These are phyloP conservation scores for Nothocercus julius DNA, from an alignment of 2,113 vertebrate species.

Conservation along the genomic window DNA sequence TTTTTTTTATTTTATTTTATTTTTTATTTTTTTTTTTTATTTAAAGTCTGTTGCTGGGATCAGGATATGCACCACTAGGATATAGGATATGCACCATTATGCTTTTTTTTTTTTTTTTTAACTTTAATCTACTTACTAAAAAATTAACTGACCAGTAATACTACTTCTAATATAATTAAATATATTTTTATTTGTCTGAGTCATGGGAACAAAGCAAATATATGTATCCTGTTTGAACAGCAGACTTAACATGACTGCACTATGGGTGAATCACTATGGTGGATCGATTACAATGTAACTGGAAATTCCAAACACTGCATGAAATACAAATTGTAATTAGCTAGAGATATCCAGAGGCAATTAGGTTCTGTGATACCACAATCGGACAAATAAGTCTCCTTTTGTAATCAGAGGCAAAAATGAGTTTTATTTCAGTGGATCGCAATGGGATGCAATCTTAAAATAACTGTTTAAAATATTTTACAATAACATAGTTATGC, in stretches of 20 bases:
- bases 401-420: not conserved
- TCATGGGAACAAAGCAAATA: not conserved
- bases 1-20: not conserved
- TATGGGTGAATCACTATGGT: not conserved
- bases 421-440: not conserved
- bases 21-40: slow-evolving; percentile 8
- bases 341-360: slow-evolving; percentile 50
- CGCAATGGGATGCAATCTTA: not conserved
- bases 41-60: no score
- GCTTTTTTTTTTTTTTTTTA: not conserved
- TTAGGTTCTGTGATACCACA: slow-evolving; percentile 31
- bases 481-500: slow-evolving; percentile 46
- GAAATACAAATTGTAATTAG: slow-evolving; percentile 55
- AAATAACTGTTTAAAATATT: slow-evolving; percentile 23
- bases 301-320: slow-evolving; percentile 20
- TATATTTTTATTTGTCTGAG: not conserved
- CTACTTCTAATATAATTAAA: not conserved
- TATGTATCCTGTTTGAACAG: not conserved
- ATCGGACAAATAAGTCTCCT: not conserved
- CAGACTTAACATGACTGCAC: not conserved
- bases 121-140: not conserved
- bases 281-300: slow-evolving; percentile 59
- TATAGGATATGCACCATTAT: not conserved
- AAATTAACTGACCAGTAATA: not conserved
- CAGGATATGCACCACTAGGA: no score